Evolutionary conservation across 2,113 vertebrate genomes (phyloP).

Genomic region (Mugil cephalus): DNA sequence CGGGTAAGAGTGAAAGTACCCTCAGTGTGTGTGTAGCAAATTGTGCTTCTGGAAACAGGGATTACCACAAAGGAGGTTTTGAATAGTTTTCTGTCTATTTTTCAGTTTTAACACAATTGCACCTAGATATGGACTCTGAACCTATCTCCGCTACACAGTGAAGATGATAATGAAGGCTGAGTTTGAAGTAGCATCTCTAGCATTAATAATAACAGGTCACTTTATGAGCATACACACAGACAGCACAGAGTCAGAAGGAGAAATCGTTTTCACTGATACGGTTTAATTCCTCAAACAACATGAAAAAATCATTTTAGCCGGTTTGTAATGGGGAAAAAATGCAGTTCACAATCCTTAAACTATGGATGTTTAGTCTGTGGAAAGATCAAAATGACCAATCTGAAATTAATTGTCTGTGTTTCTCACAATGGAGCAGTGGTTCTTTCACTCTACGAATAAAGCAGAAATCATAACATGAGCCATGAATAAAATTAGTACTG

Average conservation of each 20-base stretch:
- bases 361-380: not conserved
- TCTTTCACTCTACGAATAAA: slow-evolving; percentile 21
- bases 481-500: slow-evolving; percentile 56
- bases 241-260: slow-evolving; percentile 1
- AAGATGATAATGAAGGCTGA: too few relatives aligned
- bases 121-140: too few relatives aligned
- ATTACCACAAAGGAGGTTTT: too few relatives aligned
- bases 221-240: not conserved
- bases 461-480: slow-evolving; percentile 49
- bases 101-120: too few relatives aligned
- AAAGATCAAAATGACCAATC: not conserved
- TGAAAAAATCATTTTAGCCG: not conserved
- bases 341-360: not conserved
- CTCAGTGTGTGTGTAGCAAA: too few relatives aligned
- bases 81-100: too few relatives aligned
- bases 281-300: not conserved
- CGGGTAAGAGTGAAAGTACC: too few relatives aligned
- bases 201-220: too few relatives aligned
- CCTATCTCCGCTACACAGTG: too few relatives aligned
- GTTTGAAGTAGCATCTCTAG: too few relatives aligned
- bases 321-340: not conserved
- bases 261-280: not conserved
- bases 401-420: too few relatives aligned
- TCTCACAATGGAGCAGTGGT: slow-evolving; percentile 13
- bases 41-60: too few relatives aligned